These are phyloP conservation scores for Linnaemya vulpina DNA, from an alignment of 2,888 invertebrate genomes.

Conservation along the genomic window DNA sequence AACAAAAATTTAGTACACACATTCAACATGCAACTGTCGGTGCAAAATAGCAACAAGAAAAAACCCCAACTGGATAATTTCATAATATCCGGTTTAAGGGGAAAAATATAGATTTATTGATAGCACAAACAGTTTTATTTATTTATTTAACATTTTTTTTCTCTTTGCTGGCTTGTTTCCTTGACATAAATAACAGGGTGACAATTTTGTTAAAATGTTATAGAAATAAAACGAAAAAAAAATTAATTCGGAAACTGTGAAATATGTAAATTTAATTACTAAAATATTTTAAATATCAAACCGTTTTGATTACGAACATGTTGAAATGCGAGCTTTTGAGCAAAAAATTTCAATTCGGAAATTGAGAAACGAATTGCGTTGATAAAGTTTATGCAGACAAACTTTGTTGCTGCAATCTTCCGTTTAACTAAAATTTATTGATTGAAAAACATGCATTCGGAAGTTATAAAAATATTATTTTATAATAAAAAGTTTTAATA, in stretches of 20 bases:
- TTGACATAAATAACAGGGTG: slow-evolving; percentile 38
- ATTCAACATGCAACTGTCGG: slow-evolving; percentile 18
- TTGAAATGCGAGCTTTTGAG: not conserved
- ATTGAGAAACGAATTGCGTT: not conserved
- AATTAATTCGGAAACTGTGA: slow-evolving; percentile 13
- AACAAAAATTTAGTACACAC: slow-evolving; percentile 52
- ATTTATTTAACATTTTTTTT: slow-evolving; percentile 38
- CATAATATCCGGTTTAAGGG: slow-evolving; percentile 68
- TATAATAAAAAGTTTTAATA: not conserved
- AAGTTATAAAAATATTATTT: not conserved
- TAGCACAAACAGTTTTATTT: slow-evolving; percentile 45
- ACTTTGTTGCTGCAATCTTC: slow-evolving; percentile 2
- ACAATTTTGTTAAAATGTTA: slow-evolving; percentile 26
- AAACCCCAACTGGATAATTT: slow-evolving; percentile 61
- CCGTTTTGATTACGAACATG: not conserved
- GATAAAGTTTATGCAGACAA: not conserved
- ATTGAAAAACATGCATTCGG: not conserved
- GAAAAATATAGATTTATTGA: slow-evolving; percentile 66
- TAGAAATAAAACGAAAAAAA: slow-evolving; percentile 1
- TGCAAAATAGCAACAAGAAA: not conserved
- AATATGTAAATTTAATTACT: slow-evolving; percentile 24
- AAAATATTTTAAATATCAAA: not conserved
- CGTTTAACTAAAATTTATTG: not conserved
- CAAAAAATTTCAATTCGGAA: slow-evolving; percentile 10
- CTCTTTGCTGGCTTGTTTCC: slow-evolving; percentile 17